Evolutionary conservation across 1,140 invertebrate species (phyloP), one percentile per base, ranked within the genome.

Genomic region (Eufriesea mexicana): DNA sequence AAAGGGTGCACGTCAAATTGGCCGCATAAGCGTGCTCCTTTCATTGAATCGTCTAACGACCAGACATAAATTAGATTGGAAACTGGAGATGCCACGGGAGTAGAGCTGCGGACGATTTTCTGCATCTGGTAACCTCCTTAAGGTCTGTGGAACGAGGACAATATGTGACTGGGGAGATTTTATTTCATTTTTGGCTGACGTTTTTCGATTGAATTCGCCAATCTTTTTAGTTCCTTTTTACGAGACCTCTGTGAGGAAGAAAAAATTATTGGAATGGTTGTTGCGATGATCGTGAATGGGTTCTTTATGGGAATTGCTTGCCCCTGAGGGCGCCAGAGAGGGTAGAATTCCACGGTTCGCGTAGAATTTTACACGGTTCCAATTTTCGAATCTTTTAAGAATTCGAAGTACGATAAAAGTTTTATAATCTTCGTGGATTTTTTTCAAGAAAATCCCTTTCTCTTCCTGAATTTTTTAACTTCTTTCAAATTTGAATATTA

Each of bases 51-150:
- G 67, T 66, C 80, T 87, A 89, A 90, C 87, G 89, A 87, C 74
- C 77, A 79, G 76, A 89, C 84, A 88, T 85, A 90, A 90, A 90
- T 90, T 90, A 87, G 84, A 90, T 90, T 83, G 89, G 83, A 83
- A 87, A 70, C 77, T 77, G 67, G 72, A 42, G 74, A 45, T 25
- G 47, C 57, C 35, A 18, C 9, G 70, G 35, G 28, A 59, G 47
- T 72, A 35, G 75, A 66, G 45, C 64, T 61, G 28, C 61, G 62
- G 75, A 25, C 75, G 61, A 68, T 85, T 83, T 51, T 72, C 78
- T 42, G 78, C 78, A 61, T 80, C 68, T 62, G 45, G 25, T 73
- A 62, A 54, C 45, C 47, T 54, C 16, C 57, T 28, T 49, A 23
- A 42, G 25, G 20, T 18, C n/a, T 4, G n/a, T 2, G 28, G 59